Percentiles rank a stretch among this genome's conserved stretches.
These are phyloP conservation scores for Cepphus grylle DNA, from an alignment of 2,113 vertebrate species.

Conservation along the genomic window DNA sequence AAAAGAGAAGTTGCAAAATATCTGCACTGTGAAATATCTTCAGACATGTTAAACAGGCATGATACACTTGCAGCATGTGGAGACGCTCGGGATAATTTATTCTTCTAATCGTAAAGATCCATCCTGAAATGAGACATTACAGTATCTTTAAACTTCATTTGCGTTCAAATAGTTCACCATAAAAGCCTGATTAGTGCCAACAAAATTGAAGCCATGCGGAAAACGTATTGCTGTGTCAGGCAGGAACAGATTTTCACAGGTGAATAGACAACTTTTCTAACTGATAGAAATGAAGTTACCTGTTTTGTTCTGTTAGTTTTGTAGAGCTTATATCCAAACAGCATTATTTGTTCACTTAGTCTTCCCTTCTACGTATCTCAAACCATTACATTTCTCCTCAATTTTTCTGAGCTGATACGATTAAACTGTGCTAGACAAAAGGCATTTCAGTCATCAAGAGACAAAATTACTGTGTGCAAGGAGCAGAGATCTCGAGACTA, in stretches of 20 bases:
- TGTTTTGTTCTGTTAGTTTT: not conserved
- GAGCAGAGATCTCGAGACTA: not conserved
- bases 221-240: not conserved
- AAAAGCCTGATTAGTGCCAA: constrained; percentile 65
- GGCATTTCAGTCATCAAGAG: not conserved
- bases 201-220: constrained; percentile 15
- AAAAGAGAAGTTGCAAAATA: constrained; percentile 56
- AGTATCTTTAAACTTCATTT: constrained; percentile 54
- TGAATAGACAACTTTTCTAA: not conserved
- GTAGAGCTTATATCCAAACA: not conserved
- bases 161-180: constrained; percentile 39
- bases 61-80: constrained; percentile 44
- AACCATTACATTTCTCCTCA: not conserved
- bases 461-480: not conserved
- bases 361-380: not conserved
- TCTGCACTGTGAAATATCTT: constrained; percentile 57
- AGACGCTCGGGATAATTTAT: constrained; percentile 55
- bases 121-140: constrained; percentile 57
- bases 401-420: not conserved
- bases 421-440: not conserved
- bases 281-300: not conserved
- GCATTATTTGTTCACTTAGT: not conserved
- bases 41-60: constrained; percentile 9
- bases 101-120: constrained; percentile 58
- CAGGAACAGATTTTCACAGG: not conserved